A percentile compares a stretch with the other conserved stretches of the same genome.
Conservation (phyloP, 1,140 invertebrate genomes). For the Zaprionus davidi region DNA sequence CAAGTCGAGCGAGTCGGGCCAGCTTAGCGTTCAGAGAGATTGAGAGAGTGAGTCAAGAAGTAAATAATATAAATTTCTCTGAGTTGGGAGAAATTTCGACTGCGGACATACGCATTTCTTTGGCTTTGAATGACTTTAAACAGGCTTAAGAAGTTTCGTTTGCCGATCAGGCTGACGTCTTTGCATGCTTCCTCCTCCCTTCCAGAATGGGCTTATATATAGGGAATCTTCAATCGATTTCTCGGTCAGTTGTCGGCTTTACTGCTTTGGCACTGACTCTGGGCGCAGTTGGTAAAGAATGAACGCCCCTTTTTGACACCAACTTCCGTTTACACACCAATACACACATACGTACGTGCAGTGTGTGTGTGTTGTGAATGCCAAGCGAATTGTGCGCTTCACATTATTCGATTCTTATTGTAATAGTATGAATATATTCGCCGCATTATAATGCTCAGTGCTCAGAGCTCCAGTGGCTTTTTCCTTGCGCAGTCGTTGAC, state of each 20-base stretch:
- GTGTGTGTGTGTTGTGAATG: conserved; percentile 23
- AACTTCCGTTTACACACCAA: conserved; percentile 26
- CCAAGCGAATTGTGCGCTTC: conserved; percentile 43
- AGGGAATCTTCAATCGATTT: conserved; percentile 41
- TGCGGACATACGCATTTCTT: conserved; percentile 7
- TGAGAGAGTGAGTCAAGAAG: conserved; percentile 21
- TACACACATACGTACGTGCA: not conserved
- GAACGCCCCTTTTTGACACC: conserved; percentile 44
- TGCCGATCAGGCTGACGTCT: not conserved
- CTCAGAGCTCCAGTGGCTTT: conserved; percentile 71
- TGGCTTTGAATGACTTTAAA: conserved; percentile 27
- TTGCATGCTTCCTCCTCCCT: not conserved
- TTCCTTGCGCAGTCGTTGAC: conserved; percentile 76
- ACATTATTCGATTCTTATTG: conserved; percentile 81
- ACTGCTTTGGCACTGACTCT: conserved; percentile 5
- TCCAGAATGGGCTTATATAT: conserved; percentile 7
- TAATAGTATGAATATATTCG: conserved; percentile 81
- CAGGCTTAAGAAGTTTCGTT: not conserved
- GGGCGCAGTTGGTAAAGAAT: not conserved
- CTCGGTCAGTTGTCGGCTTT: conserved; percentile 35
- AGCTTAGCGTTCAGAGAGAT: conserved; percentile 5
- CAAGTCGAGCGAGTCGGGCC: conserved; percentile 17
- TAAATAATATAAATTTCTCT: conserved; percentile 14
- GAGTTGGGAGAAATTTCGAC: conserved; percentile 1
- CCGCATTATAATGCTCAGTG: conserved; percentile 73